Evolutionary conservation across 2,797 vertebrate genomes (phyloP), one percentile per base, ranked within the genome.

Genomic region (Pseudotriccus pelzelni): DNA sequence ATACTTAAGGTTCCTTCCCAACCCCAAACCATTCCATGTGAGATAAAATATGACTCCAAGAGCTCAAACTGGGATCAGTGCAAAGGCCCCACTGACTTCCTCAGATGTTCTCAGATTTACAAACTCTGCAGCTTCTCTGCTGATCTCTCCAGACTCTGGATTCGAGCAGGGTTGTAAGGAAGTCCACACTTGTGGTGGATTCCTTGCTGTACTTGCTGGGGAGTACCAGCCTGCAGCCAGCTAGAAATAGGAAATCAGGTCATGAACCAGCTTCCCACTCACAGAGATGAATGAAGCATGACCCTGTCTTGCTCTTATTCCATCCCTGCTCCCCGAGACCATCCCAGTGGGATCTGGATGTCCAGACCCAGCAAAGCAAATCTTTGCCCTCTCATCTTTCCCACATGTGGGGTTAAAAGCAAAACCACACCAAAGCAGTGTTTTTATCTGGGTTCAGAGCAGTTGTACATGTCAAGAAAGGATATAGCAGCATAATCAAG

Each of bases 341-440:
- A 53, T 53, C 49, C 1, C 0, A 11, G 32, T 1, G 27, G 36
- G 43, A 53, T 22, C 4, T 0, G 7, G 15, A 12, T 36, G 19
- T 43, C 27, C 64, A 41, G 44, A 8, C 24, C 53, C 34, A 41
- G 19, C 8, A 67, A 8, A 25, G 15, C 8, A 24, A 49, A 36
- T 36, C 30, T 30, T 58, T n/a, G 14, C n/a, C 22, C 25, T 63
- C 25, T 15, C 6, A 0, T 17, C 58, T 46, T 84, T 37, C 23
- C 58, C 55, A 18, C 39, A 9, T 2, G 10, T 4, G 19, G 46
- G 37, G 10, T 30, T 50, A 46, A 64, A 39, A 15, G 23, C 24
- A 41, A 46, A 56, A 37, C 18, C 16, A 2, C 50, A 16, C 34
- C 56, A 52, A 63, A 16, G 7, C 18, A n/a, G 9, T 12, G 0